Evolutionary conservation across 2,113 vertebrate genomes (phyloP), one percentile per base, ranked within the genome.

Genomic region (Misgurnus anguillicaudatus): DNA sequence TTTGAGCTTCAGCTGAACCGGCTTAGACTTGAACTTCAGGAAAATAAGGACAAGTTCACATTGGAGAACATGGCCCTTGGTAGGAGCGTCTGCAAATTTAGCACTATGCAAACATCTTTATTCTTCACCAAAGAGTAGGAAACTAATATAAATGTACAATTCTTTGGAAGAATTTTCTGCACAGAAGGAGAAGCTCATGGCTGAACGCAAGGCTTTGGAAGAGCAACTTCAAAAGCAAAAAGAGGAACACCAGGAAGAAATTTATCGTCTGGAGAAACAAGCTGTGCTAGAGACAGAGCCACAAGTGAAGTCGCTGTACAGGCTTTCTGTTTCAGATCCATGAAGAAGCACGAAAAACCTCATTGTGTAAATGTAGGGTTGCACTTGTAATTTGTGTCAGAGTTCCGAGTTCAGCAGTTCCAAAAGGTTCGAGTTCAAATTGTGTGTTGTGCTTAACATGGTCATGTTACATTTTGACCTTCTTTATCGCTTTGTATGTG

Each of bases 201-300:
- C 84, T 6, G 90, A 85, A 65, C 82, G 93, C 78, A n/a, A 36
- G 5, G 45, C 62, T 1, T 79, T 95, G 81, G 89, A 95, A 82
- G 87, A 89, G 11, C 89, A 94, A 77, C 85, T 96, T 80, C 81
- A 4, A 17, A 81, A 45, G 42, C 90, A 93, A 82, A 85, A 89
- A 24, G 73, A 84, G 0, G 86, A 93, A 1, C 89, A 95, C 82
- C 90, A 89, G 51, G 85, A 87, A 0, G 75, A 85, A 0, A 53
- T 95, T 51, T 94, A 95, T 75, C 85, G 68, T 74, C 86, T 95
- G 81, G 94, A 97, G 89, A 94, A 90, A 85, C 93, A 94, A 80
- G 88, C 89, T 0, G 88, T 94, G 77, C 83, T 95, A 83, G 93
- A n/a, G n/a, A n/a, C n/a, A n/a, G n/a, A n/a, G n/a, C n/a, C n/a